phyloP scores from a whole-genome alignment of 2,797 vertebrate genomes.

The Prionace glauca region DNA sequence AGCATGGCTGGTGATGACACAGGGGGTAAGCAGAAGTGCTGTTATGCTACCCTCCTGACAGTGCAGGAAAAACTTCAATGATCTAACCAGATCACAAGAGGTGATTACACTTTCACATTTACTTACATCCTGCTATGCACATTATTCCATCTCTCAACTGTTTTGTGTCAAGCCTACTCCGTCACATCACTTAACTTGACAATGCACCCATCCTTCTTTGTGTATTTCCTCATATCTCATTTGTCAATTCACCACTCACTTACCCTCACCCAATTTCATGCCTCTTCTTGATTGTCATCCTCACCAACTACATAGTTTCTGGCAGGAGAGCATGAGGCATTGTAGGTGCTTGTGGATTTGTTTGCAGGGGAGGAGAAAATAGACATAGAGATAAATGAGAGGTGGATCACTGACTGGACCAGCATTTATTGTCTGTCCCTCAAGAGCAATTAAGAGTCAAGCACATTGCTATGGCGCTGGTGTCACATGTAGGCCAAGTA shows the following conservation, averaged over 20 bases:
- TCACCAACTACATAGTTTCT: background rate
- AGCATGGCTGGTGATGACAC: background rate
- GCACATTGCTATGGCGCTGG: too few relatives aligned
- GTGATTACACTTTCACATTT: background rate
- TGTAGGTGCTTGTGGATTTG: background rate
- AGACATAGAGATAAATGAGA: too few relatives aligned
- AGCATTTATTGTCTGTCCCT: too few relatives aligned
- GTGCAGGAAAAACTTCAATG: background rate
- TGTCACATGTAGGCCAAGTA: too few relatives aligned
- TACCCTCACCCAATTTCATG: background rate
- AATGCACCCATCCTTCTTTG: background rate
- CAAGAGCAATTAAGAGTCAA: too few relatives aligned
- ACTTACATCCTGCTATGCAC: background rate
- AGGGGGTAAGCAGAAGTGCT: too few relatives aligned
- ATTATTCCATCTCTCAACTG: background rate
- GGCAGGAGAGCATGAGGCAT: background rate
- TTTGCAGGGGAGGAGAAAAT: background rate
- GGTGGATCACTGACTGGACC: too few relatives aligned
- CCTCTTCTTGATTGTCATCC: background rate
- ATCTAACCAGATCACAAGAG: background rate
- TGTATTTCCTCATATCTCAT: background rate
- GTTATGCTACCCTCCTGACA: background rate
- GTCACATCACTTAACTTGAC: background rate
- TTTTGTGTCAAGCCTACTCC: background rate
- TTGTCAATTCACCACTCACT: background rate